Base-by-base conservation (phyloP, 1,140 invertebrate species). In the Camponotus floridanus region DNA sequence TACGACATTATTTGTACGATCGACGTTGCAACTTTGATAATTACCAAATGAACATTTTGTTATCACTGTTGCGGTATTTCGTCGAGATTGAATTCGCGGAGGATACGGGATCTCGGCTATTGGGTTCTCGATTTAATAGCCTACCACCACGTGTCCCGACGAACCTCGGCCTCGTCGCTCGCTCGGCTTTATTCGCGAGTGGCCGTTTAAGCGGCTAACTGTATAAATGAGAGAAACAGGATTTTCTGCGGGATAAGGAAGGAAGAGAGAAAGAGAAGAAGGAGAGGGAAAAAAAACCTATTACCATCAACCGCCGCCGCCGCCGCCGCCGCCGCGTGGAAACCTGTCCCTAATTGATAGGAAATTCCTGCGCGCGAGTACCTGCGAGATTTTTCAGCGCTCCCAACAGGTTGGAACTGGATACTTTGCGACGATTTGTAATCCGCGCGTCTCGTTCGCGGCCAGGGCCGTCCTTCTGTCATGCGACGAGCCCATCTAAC, bases 331-430 rank as follows among this genome's bases (percentile, higher is more conserved):
- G 65, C 55, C 68, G 76, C 88, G 67, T 87, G 92, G 90, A 94
- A 94, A 94, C 93, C 93, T 94, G 93, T 94, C 93, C 91, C 91
- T 94, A 94, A 94, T 94, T 94, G 93, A 94, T 94, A 93, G 93
- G 92, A 94, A 93, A 94, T 94, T 94, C 94, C 94, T 91, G 68
- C 86, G 89, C 76, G 85, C 84, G 84, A 87, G 86, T 91, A 89
- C 86, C 83, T 87, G 88, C 88, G 86, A 84, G 91, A 92, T 94
- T 94, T 94, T 94, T 92, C 89, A 91, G 70, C 76, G 78, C 39
- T 73, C 86, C 85, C 91, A 92, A 94, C 93, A 93, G 92, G 91
- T 92, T 92, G 93, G 89, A 92, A 94, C 91, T 92, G 92, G 89
- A 93, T 93, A 92, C 91, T 91, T 91, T 90, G 91, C 89, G 89